Conservation (phyloP, 2,888 invertebrate genomes). For the Camptogramma bilineatum region DNA sequence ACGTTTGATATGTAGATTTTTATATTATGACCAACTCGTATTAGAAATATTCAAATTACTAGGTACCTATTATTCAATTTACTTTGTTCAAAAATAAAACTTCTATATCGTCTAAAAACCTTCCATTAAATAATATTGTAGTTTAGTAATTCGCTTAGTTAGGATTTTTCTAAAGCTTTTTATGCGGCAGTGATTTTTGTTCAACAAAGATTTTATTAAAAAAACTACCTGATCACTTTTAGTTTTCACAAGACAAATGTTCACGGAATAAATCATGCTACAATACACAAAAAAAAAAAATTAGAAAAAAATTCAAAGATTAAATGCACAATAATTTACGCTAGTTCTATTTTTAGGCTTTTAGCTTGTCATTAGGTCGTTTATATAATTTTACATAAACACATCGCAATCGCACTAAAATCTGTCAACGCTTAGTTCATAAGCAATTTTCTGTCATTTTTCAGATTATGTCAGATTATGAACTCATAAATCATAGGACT, state of each 20-base stretch:
- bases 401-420: slow-evolving; percentile 8
- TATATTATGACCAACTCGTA: neutral
- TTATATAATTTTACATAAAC: slow-evolving; percentile 13
- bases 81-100: neutral
- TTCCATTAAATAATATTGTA: neutral
- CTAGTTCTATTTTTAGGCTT: slow-evolving; percentile 8
- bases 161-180: neutral
- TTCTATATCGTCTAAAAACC: neutral
- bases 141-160: too few species aligned
- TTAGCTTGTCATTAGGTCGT: slow-evolving; percentile 9
- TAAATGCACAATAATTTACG: slow-evolving; percentile 11
- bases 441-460: slow-evolving; percentile 27
- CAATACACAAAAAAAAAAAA: too few species aligned
- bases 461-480: slow-evolving; percentile 23
- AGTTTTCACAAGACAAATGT: too few species aligned
- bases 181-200: neutral
- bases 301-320: too few species aligned
- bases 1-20: slow-evolving; percentile 5
- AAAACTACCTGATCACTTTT: too few species aligned
- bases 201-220: too few species aligned
- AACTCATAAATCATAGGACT: slow-evolving; percentile 17
- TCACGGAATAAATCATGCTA: too few species aligned
- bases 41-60: neutral
- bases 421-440: slow-evolving; percentile 32
- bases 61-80: neutral